Conservation (phyloP, 2,797 vertebrate species). For the Gastrophryne carolinensis region DNA sequence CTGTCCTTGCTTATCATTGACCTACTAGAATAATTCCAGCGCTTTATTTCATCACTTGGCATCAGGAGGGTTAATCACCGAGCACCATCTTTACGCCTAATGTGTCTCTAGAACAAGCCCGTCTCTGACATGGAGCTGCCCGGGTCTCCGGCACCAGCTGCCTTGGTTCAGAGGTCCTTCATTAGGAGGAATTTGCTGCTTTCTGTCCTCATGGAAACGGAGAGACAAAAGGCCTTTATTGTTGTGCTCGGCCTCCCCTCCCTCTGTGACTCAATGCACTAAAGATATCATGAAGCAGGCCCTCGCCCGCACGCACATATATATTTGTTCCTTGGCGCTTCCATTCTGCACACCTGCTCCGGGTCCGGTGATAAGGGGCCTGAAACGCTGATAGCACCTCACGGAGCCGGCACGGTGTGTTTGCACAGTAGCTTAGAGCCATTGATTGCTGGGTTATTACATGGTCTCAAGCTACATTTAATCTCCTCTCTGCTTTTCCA, state of each 20-base stretch:
- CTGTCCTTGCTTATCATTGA: too few relatives aligned
- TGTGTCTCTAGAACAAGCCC: slow-evolving; percentile 2
- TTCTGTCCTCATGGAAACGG: slow-evolving; percentile 45
- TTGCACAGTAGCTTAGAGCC: background rate
- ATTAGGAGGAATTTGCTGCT: slow-evolving; percentile 23
- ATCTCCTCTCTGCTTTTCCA: background rate
- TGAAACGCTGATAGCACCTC: slow-evolving; percentile 2
- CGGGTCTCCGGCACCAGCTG: slow-evolving; percentile 22
- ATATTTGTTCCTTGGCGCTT: slow-evolving; percentile 18
- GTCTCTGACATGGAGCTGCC: slow-evolving; percentile 1
- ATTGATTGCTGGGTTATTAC: background rate
- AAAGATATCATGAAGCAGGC: slow-evolving; percentile 40
- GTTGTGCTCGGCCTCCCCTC: slow-evolving; percentile 1
- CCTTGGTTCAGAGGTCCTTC: slow-evolving; percentile 25
- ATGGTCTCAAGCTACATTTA: background rate
- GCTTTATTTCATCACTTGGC: background rate
- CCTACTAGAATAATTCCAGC: too few relatives aligned
- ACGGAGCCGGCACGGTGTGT: background rate
- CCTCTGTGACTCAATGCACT: slow-evolving; percentile 29
- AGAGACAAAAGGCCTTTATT: slow-evolving; percentile 41
- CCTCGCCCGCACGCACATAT: slow-evolving; percentile 12
- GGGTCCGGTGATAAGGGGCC: slow-evolving; percentile 24
- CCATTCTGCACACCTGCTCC: slow-evolving; percentile 36
- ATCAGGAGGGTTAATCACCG: background rate
- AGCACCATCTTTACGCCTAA: background rate